Evolutionary conservation across 2,888 invertebrate species (phyloP), one percentile per base, ranked within the genome.

Genomic region (Cephus spinipes): DNA sequence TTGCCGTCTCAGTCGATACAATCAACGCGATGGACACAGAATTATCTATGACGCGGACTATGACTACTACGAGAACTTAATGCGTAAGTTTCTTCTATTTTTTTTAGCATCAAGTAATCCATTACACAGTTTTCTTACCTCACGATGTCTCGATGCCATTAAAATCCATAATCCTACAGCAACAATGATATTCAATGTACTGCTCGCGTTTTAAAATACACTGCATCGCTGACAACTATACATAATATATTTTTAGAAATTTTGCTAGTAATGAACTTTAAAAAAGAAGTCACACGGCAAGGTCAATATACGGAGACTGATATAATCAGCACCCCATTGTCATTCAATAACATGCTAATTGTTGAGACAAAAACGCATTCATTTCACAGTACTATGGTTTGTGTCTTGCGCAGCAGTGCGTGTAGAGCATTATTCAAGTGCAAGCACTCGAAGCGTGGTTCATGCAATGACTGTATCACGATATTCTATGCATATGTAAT

Each of bases 21-120:
- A 97, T 92, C 96, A 97, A 92, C 94, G 96, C 87, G 96, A 97
- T 89, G 97, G 97, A 73, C 96, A 97, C 94, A 93, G 97, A 81
- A 95, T 97, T 77, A 96, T 97, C 83, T 97, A 97, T 90, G 97
- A 98, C 91, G 96, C 97, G 3, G 97, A 97, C 92, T 97, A 97
- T 91, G 97, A 98, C 92, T 98, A 97, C 92, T 98, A 97, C 89
- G 97, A 98, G 92, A 97, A 97, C 92, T 93, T 97, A 76, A 97
- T 97, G 97, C 96, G 97, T 97, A 93, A 95, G 97, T 94, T 75
- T n/a, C n/a, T 73, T 77, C 11, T 4, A 4, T 68, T 75, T 33
- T 33, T 34, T 12, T 74, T 2, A 77, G 55, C 6, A 73, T 34
- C 23, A 68, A 75, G 40, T 15, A 40, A 35, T 73, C 71, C 32